These are phyloP conservation scores for Megastigmus dorsalis DNA, from an alignment of 2,888 invertebrate species.

Conservation along the genomic window DNA sequence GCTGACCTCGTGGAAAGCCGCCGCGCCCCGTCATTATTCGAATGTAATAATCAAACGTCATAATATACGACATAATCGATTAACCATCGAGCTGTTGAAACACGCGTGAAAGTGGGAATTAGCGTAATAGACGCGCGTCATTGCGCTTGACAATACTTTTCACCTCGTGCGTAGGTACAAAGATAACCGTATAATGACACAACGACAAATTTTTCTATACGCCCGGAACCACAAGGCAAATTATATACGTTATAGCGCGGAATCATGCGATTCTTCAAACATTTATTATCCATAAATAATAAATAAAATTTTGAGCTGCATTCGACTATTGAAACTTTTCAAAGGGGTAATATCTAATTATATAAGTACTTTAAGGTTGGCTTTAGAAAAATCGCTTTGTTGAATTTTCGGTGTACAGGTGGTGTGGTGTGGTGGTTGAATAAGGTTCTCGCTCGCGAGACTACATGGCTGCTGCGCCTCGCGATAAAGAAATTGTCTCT, in stretches of 20 bases:
- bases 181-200: background rate
- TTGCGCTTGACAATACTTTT: no score
- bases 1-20: no score
- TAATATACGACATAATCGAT: background rate
- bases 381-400: no score
- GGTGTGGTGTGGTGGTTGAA: background rate
- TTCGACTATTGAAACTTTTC: background rate
- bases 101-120: background rate
- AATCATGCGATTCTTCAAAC: background rate
- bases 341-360: background rate
- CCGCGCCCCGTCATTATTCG: background rate
- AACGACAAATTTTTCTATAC: background rate
- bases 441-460: slow-evolving; percentile 54
- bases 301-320: background rate
- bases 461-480: slow-evolving; percentile 65
- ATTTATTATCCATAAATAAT: background rate
- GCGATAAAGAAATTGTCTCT: slow-evolving; percentile 49
- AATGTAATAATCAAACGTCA: background rate
- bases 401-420: no score
- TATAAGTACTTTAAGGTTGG: background rate
- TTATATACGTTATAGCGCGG: background rate
- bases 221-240: background rate
- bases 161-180: no score
- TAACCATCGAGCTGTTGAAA: background rate
- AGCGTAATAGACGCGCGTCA: no score